Percentiles rank a stretch among this genome's conserved stretches.
Conservation (phyloP, 2,888 invertebrate species). For the Drosophila melanosoma region DNA sequence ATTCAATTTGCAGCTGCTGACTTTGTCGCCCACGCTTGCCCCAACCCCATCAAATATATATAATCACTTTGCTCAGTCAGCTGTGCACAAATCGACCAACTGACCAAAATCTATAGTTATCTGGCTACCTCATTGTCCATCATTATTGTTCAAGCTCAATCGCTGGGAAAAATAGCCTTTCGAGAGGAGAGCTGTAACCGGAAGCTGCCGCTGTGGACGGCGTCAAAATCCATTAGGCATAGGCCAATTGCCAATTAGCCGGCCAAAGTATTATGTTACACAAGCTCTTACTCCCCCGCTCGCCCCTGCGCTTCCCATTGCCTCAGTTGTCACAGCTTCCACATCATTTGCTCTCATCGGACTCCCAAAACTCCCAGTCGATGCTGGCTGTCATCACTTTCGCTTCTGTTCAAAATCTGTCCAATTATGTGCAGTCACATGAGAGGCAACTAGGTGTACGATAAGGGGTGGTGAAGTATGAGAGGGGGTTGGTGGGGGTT, state of each 20-base stretch:
- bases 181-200: constrained; percentile 29
- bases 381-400: constrained; percentile 59
- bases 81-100: constrained; percentile 63
- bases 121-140: constrained; percentile 43
- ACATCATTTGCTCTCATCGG: constrained; percentile 14
- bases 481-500: neutral
- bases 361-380: constrained; percentile 17
- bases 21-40: constrained; percentile 2
- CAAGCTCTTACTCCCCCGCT: constrained; percentile 20
- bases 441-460: constrained; percentile 8
- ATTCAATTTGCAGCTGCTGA: constrained; percentile 32
- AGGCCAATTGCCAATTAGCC: constrained; percentile 71
- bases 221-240: constrained; percentile 75
- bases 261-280: constrained; percentile 57
- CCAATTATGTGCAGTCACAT: constrained; percentile 62
- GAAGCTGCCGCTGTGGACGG: constrained; percentile 54
- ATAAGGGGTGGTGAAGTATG: neutral
- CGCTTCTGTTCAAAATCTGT: constrained; percentile 72
- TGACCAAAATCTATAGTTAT: constrained; percentile 58
- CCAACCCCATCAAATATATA: neutral
- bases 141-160: constrained; percentile 45
- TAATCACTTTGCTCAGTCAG: constrained; percentile 38
- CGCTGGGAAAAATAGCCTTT: constrained; percentile 36
- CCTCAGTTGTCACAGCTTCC: constrained; percentile 4
- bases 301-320: neutral